Conservation (phyloP, 2,888 invertebrate genomes). For the Meteorus colon region DNA sequence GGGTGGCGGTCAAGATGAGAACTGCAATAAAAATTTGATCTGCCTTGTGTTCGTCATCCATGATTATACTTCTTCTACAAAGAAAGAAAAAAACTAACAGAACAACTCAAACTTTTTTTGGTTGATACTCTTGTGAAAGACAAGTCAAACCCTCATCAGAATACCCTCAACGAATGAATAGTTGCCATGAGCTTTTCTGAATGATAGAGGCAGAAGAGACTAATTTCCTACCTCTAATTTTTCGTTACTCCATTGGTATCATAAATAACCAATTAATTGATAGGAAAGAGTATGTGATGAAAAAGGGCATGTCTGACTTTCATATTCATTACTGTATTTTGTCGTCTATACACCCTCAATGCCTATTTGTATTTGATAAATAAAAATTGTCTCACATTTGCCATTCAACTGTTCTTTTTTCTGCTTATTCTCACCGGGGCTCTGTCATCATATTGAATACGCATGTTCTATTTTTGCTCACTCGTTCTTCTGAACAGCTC, state of each 20-base stretch:
- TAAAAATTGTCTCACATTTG: not conserved
- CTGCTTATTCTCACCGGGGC: not conserved
- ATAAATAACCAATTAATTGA: not conserved
- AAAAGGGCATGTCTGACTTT: not conserved
- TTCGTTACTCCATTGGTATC: not conserved
- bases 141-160: not conserved
- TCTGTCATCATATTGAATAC: not conserved
- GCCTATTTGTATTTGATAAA: not conserved
- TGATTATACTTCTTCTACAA: not conserved
- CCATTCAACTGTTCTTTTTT: not conserved
- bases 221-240: not conserved
- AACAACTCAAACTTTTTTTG: not conserved
- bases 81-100: not conserved
- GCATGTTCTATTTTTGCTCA: not conserved
- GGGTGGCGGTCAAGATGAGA: not conserved
- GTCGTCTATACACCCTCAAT: not conserved
- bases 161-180: not conserved
- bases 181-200: not conserved
- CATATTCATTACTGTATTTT: not conserved
- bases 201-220: not conserved
- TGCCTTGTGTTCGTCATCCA: constrained; percentile 2
- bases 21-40: constrained; percentile 8
- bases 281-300: not conserved
- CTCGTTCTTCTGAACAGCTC: not conserved
- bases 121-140: constrained; percentile 3